Percentiles rank a stretch among this genome's conserved stretches.
These are phyloP conservation scores for Brachyptera putata DNA, from an alignment of 2,888 invertebrate species.

Conservation along the genomic window DNA sequence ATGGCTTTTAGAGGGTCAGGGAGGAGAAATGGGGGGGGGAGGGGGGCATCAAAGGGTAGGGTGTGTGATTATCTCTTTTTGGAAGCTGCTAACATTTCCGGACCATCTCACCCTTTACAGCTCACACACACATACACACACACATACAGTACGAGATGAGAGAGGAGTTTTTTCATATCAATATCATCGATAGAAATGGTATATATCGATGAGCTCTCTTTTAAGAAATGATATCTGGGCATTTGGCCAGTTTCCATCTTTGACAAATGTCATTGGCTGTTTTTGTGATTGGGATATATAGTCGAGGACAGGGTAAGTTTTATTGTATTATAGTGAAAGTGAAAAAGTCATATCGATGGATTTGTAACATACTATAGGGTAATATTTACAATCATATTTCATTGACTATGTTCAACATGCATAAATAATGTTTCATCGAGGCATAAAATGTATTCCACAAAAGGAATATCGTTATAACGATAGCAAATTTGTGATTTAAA, in stretches of 20 bases:
- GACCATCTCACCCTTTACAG: conserved; percentile 29
- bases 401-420: too few species aligned
- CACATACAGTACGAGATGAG: not conserved
- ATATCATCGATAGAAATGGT: conserved; percentile 10
- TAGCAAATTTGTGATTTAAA: too few species aligned
- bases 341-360: too few species aligned
- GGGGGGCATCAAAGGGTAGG: not conserved
- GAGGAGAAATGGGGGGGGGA: not conserved
- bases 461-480: too few species aligned
- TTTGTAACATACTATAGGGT: too few species aligned
- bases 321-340: too few species aligned
- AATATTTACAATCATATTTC: too few species aligned
- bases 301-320: too few species aligned
- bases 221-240: not conserved
- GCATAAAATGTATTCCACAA: too few species aligned
- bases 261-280: not conserved
- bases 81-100: conserved; percentile 25
- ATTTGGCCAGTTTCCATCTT: not conserved
- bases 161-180: not conserved
- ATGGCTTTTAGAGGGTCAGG: not conserved
- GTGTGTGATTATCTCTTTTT: not conserved
- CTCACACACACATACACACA: too few species aligned
- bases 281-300: too few species aligned
- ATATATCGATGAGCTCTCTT: not conserved
- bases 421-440: too few species aligned